Conservation (phyloP, 1,140 invertebrate species). For the Drosophila carrolli region DNA sequence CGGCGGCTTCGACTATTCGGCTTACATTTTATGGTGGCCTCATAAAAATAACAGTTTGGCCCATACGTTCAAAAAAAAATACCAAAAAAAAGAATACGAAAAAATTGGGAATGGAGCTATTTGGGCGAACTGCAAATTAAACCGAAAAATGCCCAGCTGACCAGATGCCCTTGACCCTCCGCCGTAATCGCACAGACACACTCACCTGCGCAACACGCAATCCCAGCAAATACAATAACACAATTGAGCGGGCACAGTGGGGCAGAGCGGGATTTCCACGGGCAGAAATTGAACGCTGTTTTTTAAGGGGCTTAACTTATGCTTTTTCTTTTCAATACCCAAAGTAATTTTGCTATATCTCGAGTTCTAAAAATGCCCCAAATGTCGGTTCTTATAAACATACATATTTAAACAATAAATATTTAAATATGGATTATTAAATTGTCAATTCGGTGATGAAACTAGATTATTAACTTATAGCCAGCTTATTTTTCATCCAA, state of each 20-base stretch:
- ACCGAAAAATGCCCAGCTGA: conserved; percentile 37
- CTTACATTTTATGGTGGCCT: conserved; percentile 19
- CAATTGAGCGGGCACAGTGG: conserved; percentile 39
- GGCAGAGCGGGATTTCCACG: neutral
- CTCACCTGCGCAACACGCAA: conserved; percentile 47
- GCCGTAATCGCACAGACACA: conserved; percentile 34
- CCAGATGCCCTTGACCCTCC: conserved; percentile 70
- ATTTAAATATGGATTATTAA: neutral
- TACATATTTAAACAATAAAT: neutral
- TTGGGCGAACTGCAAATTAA: conserved; percentile 28
- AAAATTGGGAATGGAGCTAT: neutral
- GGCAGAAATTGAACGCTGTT: too few species aligned
- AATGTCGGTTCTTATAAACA: too few species aligned
- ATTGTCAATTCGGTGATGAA: neutral
- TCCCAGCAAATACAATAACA: conserved; percentile 33
- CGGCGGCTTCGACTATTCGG: neutral
- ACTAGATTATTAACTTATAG: neutral
- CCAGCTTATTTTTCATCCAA: too few species aligned
- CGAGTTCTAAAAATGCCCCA: too few species aligned
- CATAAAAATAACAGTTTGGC: conserved; percentile 23
- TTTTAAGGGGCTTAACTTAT: too few species aligned
- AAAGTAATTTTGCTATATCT: too few species aligned
- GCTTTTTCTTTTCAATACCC: too few species aligned
- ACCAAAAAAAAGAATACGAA: neutral
- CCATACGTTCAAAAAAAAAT: conserved; percentile 16